Base-by-base conservation (phyloP, 2,888 invertebrate genomes). In the Cephalotes varians region DNA sequence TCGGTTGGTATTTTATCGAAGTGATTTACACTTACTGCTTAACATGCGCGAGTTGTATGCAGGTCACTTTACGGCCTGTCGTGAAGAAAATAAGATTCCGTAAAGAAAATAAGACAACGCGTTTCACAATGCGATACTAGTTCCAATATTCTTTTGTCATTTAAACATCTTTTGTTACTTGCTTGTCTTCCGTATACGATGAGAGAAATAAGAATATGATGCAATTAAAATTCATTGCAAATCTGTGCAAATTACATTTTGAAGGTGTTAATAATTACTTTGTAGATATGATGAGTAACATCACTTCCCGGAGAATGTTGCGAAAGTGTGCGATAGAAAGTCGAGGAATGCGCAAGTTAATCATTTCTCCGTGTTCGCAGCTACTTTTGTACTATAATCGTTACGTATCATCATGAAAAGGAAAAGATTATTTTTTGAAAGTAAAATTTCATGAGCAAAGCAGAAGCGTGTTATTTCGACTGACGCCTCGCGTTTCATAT, bases 241-340 rank as follows among this genome's bases (percentile, higher is more conserved):
- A 56, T 21, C 21, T 21, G 44, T 34, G 21, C 21, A 69, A 44
- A 79, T 69, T 56, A 79, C 18, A 12, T 34, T 4, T 58, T 31
- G 18, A 21, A 79, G 44, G 56, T 56, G 69, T 56, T 79, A 69
- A 79, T 18, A 40, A 56, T 28, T 10, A 49, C 12, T 10, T 40
- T 31, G 18, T 44, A 18, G 34, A 47, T n/a, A 15, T 49, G 64
- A 67, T 44, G 77, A 34, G 56, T 18, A 69, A 56, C 31, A 7
- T 56, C 44, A 15, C 40, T 69, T 79, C 71, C 54, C 34, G 77
- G 56, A 76, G 28, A 76, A 37, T 31, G 67, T 67, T 12, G 51
- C 77, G 69, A 79, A 79, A 79, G 77, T 69, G 44, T 15, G 34
- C 44, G 56, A 69, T 79, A 69, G 77, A 79, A 79, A 79, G 77